Evolutionary conservation across 2,888 invertebrate genomes (phyloP), one percentile per base, ranked within the genome.

Genomic region (Macrophya alboannulata): DNA sequence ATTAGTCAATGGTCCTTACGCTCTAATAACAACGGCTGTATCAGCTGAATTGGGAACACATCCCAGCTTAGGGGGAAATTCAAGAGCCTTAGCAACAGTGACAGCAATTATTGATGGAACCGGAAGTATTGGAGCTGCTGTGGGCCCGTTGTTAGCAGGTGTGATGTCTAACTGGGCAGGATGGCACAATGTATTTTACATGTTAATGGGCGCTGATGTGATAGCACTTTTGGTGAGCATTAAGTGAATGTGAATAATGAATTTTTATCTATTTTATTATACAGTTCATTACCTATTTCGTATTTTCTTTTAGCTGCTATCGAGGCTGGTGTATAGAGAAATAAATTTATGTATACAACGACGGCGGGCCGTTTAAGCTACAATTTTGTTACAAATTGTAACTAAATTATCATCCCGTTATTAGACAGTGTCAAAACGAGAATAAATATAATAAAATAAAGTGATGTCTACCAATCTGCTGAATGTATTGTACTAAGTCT

Each of bases 81-180:
- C 98, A 0, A 97, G 97, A 92, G 99, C 99, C 6, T 94, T 99
- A 86, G 99, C 99, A 9, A 99, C 99, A 0, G 99, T 99, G n/a
- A 98, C 99, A 0, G 98, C 99, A 37, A 99, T 99, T 89, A 99
- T 99, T 74, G 99, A 99, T 94, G 99, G 99, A 74, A 99, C 99
- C 0, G 99, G 99, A 9, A 98, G 98, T 86, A 95, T 98, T 85
- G 98, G 99, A 85, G 99, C 99, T 74, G 99, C 99, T 0, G 95
- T 99, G 31, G 99, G 99, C 0, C 99, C 99, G 0, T 94, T 99
- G 89, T 91, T 99, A 85, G 99, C 97, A 2, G 99, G 97, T 81
- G 95, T 97, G 76, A 96, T 98, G 12, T 97, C 97, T 0, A 89
- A 90, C 40, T 91, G 91, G 76, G 94, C 94, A 88, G 96, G 96